phyloP scores from a whole-genome alignment of 2,797 vertebrate species.

The Heterohyrax brucei region DNA sequence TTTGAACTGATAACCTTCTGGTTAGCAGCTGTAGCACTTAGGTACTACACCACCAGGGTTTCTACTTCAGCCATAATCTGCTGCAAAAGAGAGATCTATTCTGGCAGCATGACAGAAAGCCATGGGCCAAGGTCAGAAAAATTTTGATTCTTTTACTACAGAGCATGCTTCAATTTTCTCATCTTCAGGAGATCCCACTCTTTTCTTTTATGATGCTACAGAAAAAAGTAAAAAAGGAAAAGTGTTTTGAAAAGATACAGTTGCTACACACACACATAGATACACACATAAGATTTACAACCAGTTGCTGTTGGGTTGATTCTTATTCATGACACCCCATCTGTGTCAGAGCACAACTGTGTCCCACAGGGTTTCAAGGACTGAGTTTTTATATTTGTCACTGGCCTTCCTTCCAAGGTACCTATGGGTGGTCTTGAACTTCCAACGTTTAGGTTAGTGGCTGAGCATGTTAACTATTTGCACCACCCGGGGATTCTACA shows the following conservation, averaged over 20 bases:
- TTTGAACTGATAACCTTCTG: too few species aligned
- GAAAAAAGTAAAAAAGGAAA: conserved; percentile 33
- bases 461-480: background rate
- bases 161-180: background rate
- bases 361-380: background rate
- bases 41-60: too few species aligned
- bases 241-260: background rate
- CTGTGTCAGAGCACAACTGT: background rate
- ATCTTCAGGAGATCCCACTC: background rate
- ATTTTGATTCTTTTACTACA: background rate
- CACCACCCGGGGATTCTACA: background rate
- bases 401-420: background rate
- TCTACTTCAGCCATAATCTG: too few species aligned
- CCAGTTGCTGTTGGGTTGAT: background rate
- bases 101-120: background rate
- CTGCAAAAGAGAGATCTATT: background rate
- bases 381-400: background rate
- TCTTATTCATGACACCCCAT: background rate
- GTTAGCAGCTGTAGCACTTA: too few species aligned
- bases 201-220: background rate
- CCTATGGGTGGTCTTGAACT: background rate
- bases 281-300: background rate
- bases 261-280: background rate
- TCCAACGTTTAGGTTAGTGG: background rate
- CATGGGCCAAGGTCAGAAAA: background rate